These are phyloP conservation scores for Bubo bubo DNA, from an alignment of 2,113 vertebrate species.

Conservation along the genomic window DNA sequence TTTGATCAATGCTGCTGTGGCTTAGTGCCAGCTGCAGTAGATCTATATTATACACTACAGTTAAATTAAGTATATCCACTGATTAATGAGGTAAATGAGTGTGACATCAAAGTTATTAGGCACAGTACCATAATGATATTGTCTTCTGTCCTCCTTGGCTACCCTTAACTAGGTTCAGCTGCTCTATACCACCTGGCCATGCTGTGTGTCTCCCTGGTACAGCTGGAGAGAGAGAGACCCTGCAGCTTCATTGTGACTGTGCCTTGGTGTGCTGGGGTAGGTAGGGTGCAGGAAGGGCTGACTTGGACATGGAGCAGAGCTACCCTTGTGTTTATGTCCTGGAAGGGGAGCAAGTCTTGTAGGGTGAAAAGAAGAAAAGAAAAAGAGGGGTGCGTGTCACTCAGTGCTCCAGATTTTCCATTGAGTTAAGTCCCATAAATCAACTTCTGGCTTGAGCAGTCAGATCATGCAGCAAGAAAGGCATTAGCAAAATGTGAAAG, in stretches of 20 bases:
- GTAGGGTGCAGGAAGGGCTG: not conserved
- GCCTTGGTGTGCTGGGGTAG: not conserved
- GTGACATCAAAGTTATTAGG: not conserved
- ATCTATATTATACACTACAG: not conserved
- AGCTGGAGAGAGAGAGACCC: not conserved
- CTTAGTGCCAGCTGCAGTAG: not conserved
- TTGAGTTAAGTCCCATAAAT: not conserved
- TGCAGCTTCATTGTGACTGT: not conserved
- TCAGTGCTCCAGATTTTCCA: not conserved
- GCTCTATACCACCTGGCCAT: not conserved
- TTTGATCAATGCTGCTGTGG: not conserved
- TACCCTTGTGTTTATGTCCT: not conserved
- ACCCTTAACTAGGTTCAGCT: not conserved
- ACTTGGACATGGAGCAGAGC: not conserved
- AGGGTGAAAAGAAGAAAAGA: not conserved
- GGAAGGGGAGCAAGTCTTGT: not conserved
- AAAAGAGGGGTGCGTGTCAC: not conserved
- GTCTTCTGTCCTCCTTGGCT: not conserved
- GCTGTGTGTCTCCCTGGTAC: not conserved
- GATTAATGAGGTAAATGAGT: not conserved
- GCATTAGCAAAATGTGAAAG: not conserved
- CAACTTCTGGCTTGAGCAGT: not conserved
- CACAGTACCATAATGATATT: not conserved
- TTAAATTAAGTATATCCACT: not conserved
- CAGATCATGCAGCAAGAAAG: not conserved